Evolutionary conservation across 2,888 invertebrate species (phyloP).

Genomic region (Idaea biselata): DNA sequence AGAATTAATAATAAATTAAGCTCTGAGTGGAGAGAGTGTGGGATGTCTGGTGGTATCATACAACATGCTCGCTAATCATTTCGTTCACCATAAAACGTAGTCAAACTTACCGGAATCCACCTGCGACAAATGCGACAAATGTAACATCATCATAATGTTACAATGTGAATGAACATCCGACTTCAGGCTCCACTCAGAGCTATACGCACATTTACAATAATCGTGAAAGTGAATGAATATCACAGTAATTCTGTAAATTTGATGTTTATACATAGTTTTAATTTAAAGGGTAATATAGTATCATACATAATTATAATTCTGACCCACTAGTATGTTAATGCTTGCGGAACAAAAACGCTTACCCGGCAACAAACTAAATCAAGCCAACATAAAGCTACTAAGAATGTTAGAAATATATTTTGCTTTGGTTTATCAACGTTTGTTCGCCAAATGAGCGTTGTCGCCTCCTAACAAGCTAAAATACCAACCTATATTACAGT

Average conservation of each 20-base stretch:
- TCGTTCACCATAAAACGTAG: no score
- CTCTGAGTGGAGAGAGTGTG: constrained; percentile 53
- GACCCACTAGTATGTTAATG: constrained; percentile 6
- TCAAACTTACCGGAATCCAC: background rate
- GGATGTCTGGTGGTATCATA: background rate
- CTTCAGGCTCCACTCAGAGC: constrained; percentile 50
- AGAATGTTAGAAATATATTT: background rate
- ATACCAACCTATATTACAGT: background rate
- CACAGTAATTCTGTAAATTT: constrained; percentile 70
- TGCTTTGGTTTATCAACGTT: constrained; percentile 1
- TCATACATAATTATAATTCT: constrained; percentile 17
- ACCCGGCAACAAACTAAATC: background rate
- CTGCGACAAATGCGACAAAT: background rate
- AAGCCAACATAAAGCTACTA: background rate
- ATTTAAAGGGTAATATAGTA: constrained; percentile 29
- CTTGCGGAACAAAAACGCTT: constrained; percentile 2
- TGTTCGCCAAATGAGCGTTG: background rate
- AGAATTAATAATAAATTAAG: constrained; percentile 38
- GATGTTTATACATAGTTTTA: constrained; percentile 41
- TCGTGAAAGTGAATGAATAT: constrained; percentile 68
- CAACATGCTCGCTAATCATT: background rate
- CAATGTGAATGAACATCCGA: background rate
- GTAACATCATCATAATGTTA: background rate
- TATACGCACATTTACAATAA: constrained; percentile 41
- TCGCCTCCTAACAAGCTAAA: background rate